Base-by-base conservation (phyloP, 2,797 vertebrate genomes). In the Eulemur albifrons region DNA sequence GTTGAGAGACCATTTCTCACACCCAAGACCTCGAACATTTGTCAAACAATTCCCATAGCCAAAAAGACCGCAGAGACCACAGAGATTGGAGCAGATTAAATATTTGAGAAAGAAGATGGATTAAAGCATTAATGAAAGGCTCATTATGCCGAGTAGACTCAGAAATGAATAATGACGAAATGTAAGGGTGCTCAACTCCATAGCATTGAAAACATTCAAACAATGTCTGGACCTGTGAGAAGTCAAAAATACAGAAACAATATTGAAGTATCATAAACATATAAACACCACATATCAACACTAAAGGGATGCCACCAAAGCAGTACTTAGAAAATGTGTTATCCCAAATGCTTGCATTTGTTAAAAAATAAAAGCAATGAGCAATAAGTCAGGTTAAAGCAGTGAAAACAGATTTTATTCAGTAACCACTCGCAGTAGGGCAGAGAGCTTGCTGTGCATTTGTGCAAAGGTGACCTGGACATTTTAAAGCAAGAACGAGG, bases 11-110 rank as follows among this genome's bases (percentile, higher is more conserved):
- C 5, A 0, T 48, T 38, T 70, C 72, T 61, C 27, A 35, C 0
- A 11, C 17, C 23, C 0, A 17, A 54, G n/a, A 45, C 45, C 6
- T 5, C 0, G 6, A 27, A n/a, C 15, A 2, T 25, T 50, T n/a
- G 40, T 20, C 57, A 35, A 65, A 35, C 4, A 17, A 30, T 18
- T 10, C 20, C 63, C 20, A 35, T 0, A n/a, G 54, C 40, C n/a
- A 45, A 35, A n/a, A 59, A 25, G 18, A 30, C 32, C 12, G 4
- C 27, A 14, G 48, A 76, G 15, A 40, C 35, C 13, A 7, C 10
- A 7, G 25, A 25, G 57, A n/a, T 9, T 73, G 23, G 43, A 48
- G 1, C 38, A 50, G 50, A 40, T n/a, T n/a, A 45, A 67, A 65
- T 70, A 23, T 35, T 35, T 18, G 54, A 79, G 75, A 88, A 88